phyloP scores from a whole-genome alignment of 2,113 vertebrate species.

The Taurulus bubalis region DNA sequence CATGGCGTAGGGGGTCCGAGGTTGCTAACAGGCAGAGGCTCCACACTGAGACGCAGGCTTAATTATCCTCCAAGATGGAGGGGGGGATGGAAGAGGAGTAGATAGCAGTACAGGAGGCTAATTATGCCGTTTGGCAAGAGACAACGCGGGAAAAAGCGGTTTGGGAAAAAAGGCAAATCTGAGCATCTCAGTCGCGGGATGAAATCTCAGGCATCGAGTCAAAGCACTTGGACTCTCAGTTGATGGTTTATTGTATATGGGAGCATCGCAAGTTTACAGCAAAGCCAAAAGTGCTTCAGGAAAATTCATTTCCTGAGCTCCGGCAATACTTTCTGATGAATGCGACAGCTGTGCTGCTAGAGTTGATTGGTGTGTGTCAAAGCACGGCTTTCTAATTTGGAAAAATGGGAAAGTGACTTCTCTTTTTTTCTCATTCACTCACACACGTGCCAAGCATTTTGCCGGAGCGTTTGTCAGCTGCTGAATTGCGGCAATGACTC shows the following conservation, averaged over 20 bases:
- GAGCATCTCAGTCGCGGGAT: constrained; percentile 53
- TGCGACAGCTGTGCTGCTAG: constrained; percentile 72
- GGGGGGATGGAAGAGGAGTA: constrained; percentile 40
- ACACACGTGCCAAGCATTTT: constrained; percentile 50
- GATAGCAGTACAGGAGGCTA: constrained; percentile 61
- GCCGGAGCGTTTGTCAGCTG: constrained; percentile 54
- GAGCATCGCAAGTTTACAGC: constrained; percentile 56
- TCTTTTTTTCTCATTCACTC: constrained; percentile 43
- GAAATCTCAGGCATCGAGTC: constrained; percentile 67
- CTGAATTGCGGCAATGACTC: constrained; percentile 34
- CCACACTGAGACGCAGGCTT: constrained; percentile 61
- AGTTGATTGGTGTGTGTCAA: constrained; percentile 58
- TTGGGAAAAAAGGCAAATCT: constrained; percentile 49
- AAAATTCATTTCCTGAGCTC: constrained; percentile 75
- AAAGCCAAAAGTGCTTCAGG: constrained; percentile 61
- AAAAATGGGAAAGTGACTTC: constrained; percentile 68
- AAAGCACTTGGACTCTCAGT: constrained; percentile 69
- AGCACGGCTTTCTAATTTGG: constrained; percentile 70
- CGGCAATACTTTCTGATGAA: constrained; percentile 71
- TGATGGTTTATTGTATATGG: constrained; percentile 59
- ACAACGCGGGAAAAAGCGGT: constrained; percentile 28
- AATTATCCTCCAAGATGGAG: constrained; percentile 69
- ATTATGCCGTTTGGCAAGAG: constrained; percentile 70
- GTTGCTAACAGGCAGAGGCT: constrained; percentile 58
- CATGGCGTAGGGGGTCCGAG: constrained; percentile 24